Percentiles rank a stretch among this genome's conserved stretches.
Evolutionary conservation across 2,888 invertebrate species (phyloP).

Genomic region (Lepidochitona cinerea): DNA sequence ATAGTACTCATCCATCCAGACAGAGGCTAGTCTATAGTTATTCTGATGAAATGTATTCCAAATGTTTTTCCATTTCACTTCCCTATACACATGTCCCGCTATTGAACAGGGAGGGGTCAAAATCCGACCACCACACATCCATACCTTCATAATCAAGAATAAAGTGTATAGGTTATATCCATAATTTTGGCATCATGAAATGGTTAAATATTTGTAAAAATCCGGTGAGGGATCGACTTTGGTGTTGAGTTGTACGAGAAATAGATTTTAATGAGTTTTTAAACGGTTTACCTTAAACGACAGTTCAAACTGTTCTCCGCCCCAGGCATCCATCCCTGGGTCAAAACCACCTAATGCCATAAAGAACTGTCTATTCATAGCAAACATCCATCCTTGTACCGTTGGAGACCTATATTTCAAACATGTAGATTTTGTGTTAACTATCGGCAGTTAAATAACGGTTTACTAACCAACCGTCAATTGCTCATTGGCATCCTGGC

Average conservation of each 20-base stretch:
- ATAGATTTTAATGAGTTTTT: too few relatives aligned
- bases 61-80: slow-evolving; percentile 21
- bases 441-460: too few relatives aligned
- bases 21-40: background rate
- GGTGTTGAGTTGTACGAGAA: too few relatives aligned
- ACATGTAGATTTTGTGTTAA: background rate
- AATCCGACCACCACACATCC: slow-evolving; percentile 38
- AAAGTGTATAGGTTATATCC: too few relatives aligned
- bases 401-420: background rate
- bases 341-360: background rate
- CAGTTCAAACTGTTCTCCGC: background rate
- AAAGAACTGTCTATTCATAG: background rate
- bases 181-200: too few relatives aligned
- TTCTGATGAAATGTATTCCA: background rate
- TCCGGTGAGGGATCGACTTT: too few relatives aligned
- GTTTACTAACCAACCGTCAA: too few relatives aligned
- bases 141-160: slow-evolving; percentile 24
- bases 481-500: too few relatives aligned
- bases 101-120: slow-evolving; percentile 37
- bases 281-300: slow-evolving; percentile 1
- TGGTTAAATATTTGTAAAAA: too few relatives aligned
- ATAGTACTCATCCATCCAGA: background rate
- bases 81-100: slow-evolving; percentile 35
- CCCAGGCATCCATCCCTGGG: background rate
- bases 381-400: background rate